phyloP scores from a whole-genome alignment of 1,140 invertebrate species.

The Diachasma alloeum region DNA sequence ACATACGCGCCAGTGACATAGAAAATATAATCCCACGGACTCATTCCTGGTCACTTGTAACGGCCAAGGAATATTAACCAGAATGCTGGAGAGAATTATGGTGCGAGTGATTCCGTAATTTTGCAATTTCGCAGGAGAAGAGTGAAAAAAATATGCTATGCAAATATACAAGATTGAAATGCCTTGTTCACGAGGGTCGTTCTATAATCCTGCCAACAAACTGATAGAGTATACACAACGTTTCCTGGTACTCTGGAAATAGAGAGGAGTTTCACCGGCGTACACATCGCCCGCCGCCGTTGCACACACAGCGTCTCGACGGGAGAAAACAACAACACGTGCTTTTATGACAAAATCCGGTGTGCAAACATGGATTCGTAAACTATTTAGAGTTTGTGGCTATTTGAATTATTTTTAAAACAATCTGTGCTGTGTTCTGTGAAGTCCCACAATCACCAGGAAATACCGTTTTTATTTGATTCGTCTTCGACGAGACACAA shows the following conservation, averaged over 20 bases:
- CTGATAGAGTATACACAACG: not conserved
- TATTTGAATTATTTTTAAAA: not conserved
- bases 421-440: not conserved
- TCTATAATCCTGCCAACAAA: not conserved
- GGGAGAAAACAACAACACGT: conserved; percentile 19
- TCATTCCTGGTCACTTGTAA: not conserved
- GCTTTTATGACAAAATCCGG: conserved; percentile 3
- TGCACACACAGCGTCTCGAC: not conserved
- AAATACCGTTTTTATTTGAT: not conserved
- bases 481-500: not conserved
- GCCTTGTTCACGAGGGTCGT: not conserved
- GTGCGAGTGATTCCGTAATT: too few species aligned
- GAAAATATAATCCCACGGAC: not conserved
- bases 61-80: not conserved
- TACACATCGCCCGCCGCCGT: not conserved
- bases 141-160: not conserved
- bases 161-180: not conserved
- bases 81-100: not conserved
- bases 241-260: conserved; percentile 27
- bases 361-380: not conserved
- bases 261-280: conserved; percentile 8
- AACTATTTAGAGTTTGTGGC: not conserved
- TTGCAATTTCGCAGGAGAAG: not conserved
- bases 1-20: not conserved
- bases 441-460: not conserved